phyloP scores from a whole-genome alignment of 2,888 invertebrate genomes.

The Encarsia formosa region DNA sequence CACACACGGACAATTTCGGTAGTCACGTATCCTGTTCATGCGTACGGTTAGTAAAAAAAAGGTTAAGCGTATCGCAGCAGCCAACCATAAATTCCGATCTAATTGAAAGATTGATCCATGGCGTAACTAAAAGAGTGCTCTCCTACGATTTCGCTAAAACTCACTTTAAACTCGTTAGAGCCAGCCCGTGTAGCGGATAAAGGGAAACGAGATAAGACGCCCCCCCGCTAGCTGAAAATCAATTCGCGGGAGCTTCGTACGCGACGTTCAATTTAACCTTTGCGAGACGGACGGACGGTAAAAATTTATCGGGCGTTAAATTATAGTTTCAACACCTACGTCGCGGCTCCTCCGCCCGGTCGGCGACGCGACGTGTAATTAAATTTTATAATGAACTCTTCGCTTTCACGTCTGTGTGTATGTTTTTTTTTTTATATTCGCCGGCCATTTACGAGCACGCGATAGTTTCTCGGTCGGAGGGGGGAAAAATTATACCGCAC shows the following conservation, averaged over 20 bases:
- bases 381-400: constrained; percentile 27
- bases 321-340: constrained; percentile 28
- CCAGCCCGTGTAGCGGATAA: constrained; percentile 19
- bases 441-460: not conserved
- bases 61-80: constrained; percentile 28
- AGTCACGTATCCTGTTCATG: not conserved
- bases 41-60: not conserved
- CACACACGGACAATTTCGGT: too few species aligned
- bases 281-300: too few species aligned
- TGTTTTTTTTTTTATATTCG: not conserved
- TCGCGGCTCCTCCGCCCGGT: constrained; percentile 1
- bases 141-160: constrained; percentile 29
- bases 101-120: constrained; percentile 46
- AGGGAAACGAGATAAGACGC: constrained; percentile 6
- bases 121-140: constrained; percentile 36
- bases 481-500: constrained; percentile 8
- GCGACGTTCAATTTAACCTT: not conserved
- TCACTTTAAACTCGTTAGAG: constrained; percentile 34
- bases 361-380: constrained; percentile 24
- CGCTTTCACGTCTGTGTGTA: not conserved
- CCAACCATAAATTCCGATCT: constrained; percentile 39
- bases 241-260: not conserved
- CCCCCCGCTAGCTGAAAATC: not conserved
- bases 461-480: not conserved
- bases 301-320: constrained; percentile 27